A percentile compares a stretch with the other conserved stretches of the same genome.
These are phyloP conservation scores for Scaptomyza cyrtandrae DNA, from an alignment of 2,888 invertebrate species.

Conservation along the genomic window DNA sequence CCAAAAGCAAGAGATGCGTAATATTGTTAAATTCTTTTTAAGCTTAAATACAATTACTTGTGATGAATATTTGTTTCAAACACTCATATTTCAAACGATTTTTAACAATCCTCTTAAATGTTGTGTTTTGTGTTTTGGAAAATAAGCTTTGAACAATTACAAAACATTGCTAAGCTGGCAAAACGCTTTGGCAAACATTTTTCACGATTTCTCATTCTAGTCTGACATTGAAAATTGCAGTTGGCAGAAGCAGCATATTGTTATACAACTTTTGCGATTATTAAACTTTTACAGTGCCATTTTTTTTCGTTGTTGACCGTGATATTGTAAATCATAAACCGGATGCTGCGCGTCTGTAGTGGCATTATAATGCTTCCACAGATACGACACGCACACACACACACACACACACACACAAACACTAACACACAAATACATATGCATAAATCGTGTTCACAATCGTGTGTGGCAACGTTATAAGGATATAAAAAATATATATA, in stretches of 20 bases:
- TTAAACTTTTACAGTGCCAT: conserved; percentile 40
- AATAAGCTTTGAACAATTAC: conserved; percentile 21
- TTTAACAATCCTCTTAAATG: conserved; percentile 5
- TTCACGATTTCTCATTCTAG: conserved; percentile 5
- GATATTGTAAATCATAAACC: conserved; percentile 67
- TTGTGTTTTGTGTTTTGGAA: background rate
- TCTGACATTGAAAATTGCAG: conserved; percentile 48
- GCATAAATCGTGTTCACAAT: conserved; percentile 67
- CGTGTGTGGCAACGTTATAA: conserved; percentile 47
- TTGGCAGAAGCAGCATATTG: conserved; percentile 38
- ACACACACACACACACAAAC: conserved; percentile 5
- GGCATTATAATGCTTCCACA: conserved; percentile 46
- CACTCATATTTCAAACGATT: background rate
- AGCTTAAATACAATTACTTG: background rate
- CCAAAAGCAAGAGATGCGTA: background rate
- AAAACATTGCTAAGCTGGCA: conserved; percentile 32
- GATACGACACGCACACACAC: conserved; percentile 6
- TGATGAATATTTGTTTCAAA: background rate
- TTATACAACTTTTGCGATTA: conserved; percentile 45
- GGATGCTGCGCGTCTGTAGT: conserved; percentile 41
- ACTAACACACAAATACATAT: conserved; percentile 6
- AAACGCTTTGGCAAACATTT: conserved; percentile 5
- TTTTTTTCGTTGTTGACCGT: conserved; percentile 62
- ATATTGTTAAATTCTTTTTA: background rate
- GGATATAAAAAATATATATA: conserved; percentile 32